A percentile compares a stretch with the other conserved stretches of the same genome.
Evolutionary conservation across 2,888 invertebrate genomes (phyloP).

Genomic region (Thymelicus lineola): DNA sequence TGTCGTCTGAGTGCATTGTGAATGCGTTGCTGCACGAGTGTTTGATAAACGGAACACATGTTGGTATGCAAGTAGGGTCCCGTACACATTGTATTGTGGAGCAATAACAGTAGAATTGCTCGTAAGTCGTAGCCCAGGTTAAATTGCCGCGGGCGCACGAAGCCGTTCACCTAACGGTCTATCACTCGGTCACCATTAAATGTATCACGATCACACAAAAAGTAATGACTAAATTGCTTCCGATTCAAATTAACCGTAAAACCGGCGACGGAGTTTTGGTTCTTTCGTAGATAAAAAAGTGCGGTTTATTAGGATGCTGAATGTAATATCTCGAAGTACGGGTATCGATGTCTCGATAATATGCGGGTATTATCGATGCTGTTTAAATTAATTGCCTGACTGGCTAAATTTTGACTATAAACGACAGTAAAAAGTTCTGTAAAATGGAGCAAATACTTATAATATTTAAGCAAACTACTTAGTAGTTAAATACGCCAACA

Average conservation of each 20-base stretch:
- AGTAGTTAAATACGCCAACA: too few relatives aligned
- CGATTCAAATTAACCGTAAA: constrained; percentile 31
- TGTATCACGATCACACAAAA: constrained; percentile 43
- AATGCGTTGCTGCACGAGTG: constrained; percentile 25
- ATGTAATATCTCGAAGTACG: too few relatives aligned
- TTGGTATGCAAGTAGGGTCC: constrained; percentile 43
- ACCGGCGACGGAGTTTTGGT: constrained; percentile 5
- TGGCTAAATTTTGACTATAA: too few relatives aligned
- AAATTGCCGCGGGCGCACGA: constrained; percentile 44
- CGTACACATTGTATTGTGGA: constrained; percentile 38
- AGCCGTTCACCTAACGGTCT: constrained; percentile 71
- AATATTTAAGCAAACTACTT: too few relatives aligned
- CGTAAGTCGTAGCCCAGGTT: constrained; percentile 49
- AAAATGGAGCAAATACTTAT: too few relatives aligned
- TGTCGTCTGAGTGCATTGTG: constrained; percentile 26
- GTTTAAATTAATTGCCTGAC: not conserved
- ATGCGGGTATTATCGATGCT: too few relatives aligned
- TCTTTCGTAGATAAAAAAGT: constrained; percentile 15
- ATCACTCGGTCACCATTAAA: constrained; percentile 43
- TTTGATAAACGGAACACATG: constrained; percentile 29
- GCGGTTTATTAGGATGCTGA: not conserved
- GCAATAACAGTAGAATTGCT: constrained; percentile 49
- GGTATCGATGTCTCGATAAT: too few relatives aligned
- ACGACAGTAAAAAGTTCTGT: too few relatives aligned
- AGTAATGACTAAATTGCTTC: constrained; percentile 37